These are phyloP conservation scores for Lethenteron reissneri DNA, from an alignment of 2,113 vertebrate species.

Conservation along the genomic window DNA sequence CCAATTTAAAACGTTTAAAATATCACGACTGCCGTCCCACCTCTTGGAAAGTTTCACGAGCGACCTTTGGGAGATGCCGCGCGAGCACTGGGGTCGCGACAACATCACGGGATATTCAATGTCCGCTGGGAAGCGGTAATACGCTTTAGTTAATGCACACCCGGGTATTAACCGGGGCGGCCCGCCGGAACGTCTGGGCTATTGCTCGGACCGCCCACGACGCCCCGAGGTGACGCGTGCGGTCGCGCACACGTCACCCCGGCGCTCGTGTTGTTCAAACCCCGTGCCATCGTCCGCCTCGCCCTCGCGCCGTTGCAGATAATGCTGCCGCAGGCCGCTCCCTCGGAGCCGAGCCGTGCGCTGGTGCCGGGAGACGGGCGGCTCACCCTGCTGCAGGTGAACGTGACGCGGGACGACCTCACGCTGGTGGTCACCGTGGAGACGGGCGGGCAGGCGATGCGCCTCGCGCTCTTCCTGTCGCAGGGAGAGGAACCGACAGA, in stretches of 20 bases:
- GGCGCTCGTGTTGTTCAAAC: not conserved
- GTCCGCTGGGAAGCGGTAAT: too few relatives aligned
- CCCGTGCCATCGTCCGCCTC: not conserved
- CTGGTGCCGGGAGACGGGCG: not conserved
- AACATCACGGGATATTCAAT: too few relatives aligned
- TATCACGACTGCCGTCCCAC: not conserved
- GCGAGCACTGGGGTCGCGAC: not conserved
- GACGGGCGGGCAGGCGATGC: not conserved
- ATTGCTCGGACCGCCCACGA: not conserved
- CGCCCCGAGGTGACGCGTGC: not conserved
- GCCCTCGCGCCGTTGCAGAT: not conserved
- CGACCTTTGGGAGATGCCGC: not conserved
- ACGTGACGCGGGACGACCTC: not conserved
- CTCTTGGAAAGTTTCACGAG: not conserved
- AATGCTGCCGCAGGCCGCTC: constrained; percentile 1
- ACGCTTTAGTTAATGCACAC: too few relatives aligned
- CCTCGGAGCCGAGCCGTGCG: not conserved
- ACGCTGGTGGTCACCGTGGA: constrained; percentile 3
- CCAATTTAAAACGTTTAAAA: not conserved
- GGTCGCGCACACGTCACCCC: not conserved
- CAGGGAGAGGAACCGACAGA: not conserved
- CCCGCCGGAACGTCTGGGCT: not conserved
- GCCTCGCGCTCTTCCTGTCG: not conserved
- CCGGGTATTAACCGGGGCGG: too few relatives aligned
- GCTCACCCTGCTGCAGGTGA: constrained; percentile 6